Evolutionary conservation across 2,888 invertebrate species (phyloP).

Genomic region (Acleris laterana): DNA sequence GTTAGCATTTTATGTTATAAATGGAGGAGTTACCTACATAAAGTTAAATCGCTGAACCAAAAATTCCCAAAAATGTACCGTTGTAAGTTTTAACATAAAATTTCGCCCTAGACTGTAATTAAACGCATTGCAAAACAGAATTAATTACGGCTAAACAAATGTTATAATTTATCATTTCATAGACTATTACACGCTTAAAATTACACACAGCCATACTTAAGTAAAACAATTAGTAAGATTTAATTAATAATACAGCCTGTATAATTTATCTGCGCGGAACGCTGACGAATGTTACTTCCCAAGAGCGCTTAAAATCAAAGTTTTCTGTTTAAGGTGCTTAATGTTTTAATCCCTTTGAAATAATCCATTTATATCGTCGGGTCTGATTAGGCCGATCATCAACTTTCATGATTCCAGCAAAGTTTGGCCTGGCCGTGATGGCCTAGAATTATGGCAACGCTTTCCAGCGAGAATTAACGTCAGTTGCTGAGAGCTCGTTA

Average conservation of each 20-base stretch:
- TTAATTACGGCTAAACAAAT: too few relatives aligned
- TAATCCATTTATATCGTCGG: constrained; percentile 32
- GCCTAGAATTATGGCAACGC: constrained; percentile 16
- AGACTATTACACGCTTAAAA: neutral
- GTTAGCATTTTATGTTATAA: too few relatives aligned
- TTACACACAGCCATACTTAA: neutral
- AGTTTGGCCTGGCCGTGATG: constrained; percentile 14
- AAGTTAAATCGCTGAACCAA: too few relatives aligned
- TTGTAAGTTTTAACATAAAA: too few relatives aligned
- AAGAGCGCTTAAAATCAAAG: constrained; percentile 28
- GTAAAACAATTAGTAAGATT: constrained; percentile 10
- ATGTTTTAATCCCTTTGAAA: constrained; percentile 21
- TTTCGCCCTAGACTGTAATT: too few relatives aligned
- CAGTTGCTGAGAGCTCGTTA: constrained; percentile 11
- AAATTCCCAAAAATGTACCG: too few relatives aligned
- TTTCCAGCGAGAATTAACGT: constrained; percentile 8
- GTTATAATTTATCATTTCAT: neutral
- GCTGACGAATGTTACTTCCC: constrained; percentile 11
- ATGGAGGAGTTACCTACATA: too few relatives aligned
- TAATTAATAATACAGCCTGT: constrained; percentile 10
- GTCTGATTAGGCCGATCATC: constrained; percentile 25
- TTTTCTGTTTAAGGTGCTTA: constrained; percentile 29
- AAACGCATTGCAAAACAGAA: too few relatives aligned
- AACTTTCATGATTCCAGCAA: constrained; percentile 31
- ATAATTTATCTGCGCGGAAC: constrained; percentile 12